Conservation (phyloP, 2,113 vertebrate species). For the Pelodiscus sinensis region DNA sequence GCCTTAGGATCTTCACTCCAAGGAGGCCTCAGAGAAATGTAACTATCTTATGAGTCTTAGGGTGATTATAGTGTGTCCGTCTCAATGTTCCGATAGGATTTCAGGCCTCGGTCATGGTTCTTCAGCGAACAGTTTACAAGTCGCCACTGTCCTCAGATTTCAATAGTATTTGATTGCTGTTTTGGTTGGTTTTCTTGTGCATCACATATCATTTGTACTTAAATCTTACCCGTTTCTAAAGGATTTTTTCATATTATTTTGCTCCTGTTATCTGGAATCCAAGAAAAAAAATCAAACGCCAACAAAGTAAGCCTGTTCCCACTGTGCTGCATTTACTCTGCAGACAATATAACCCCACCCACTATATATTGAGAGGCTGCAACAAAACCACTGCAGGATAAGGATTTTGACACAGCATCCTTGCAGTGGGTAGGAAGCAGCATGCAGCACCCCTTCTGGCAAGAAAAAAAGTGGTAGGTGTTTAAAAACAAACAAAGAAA, state of each 20-base stretch:
- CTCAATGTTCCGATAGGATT: neutral
- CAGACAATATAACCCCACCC: conserved; percentile 29
- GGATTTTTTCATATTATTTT: neutral
- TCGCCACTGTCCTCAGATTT: neutral
- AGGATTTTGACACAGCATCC: neutral
- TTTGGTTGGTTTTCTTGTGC: conserved; percentile 11
- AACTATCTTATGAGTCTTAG: neutral
- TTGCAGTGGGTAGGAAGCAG: conserved; percentile 34
- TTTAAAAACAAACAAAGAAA: neutral
- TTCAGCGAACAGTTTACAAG: neutral
- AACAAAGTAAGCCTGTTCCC: neutral
- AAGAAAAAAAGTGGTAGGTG: fast-evolving
- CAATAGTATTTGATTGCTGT: neutral
- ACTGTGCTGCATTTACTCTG: neutral
- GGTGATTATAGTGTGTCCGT: neutral
- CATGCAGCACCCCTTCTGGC: conserved; percentile 4
- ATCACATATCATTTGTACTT: neutral
- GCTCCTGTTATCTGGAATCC: neutral
- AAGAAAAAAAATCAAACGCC: neutral
- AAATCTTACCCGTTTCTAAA: neutral
- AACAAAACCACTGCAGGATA: conserved; percentile 11
- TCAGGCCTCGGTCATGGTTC: fast-evolving
- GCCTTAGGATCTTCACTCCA: neutral
- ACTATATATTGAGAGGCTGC: neutral
- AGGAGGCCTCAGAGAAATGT: neutral